phyloP scores from a whole-genome alignment of 1,140 invertebrate genomes.

The Diorhabda sublineata region DNA sequence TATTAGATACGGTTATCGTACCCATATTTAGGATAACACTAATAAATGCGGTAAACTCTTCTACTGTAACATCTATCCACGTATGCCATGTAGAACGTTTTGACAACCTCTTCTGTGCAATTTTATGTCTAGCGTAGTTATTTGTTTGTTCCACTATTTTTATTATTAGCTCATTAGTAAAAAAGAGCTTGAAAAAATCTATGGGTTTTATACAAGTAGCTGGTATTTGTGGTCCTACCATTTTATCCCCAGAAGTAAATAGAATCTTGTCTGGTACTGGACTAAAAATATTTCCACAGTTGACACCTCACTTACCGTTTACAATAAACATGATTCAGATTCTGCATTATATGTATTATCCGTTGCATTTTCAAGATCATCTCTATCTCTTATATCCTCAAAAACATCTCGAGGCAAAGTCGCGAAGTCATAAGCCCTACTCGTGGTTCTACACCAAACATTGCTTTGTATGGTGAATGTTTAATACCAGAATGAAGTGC shows the following conservation, averaged over 20 bases:
- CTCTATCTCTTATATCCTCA: too few relatives aligned
- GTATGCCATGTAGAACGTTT: neutral
- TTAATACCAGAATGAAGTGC: too few relatives aligned
- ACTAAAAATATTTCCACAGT: too few relatives aligned
- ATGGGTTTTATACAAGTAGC: conserved; percentile 11
- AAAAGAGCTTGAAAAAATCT: conserved; percentile 12
- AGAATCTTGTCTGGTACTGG: too few relatives aligned
- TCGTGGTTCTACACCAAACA: too few relatives aligned
- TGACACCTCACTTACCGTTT: too few relatives aligned
- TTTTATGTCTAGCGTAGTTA: neutral
- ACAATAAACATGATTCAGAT: too few relatives aligned
- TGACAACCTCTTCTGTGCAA: neutral
- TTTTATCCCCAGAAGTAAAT: neutral
- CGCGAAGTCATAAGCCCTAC: too few relatives aligned
- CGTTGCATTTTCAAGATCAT: too few relatives aligned
- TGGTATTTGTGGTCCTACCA: neutral
- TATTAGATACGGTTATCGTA: neutral
- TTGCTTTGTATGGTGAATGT: too few relatives aligned
- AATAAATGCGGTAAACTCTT: neutral
- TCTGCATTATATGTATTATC: too few relatives aligned
- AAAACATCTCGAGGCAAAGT: too few relatives aligned
- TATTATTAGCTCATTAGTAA: conserved; percentile 12
- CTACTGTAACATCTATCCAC: neutral
- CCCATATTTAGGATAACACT: neutral
- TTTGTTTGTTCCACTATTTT: conserved; percentile 10